phyloP scores from a whole-genome alignment of 2,888 invertebrate genomes.

The Ennomos quercinarius region DNA sequence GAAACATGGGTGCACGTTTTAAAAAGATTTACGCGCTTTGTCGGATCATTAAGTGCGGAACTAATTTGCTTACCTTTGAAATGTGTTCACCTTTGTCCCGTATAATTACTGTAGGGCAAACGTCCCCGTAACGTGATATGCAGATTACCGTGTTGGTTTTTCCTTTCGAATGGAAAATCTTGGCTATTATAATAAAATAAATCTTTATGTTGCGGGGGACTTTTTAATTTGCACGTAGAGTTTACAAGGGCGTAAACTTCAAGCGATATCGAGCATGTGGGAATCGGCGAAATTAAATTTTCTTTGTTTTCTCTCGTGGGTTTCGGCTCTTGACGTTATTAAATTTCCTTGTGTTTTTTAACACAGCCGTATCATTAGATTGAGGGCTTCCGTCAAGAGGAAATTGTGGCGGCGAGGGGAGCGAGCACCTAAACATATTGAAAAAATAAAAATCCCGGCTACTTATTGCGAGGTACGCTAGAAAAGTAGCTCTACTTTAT shows the following conservation, averaged over 20 bases:
- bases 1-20: constrained; percentile 79
- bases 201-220: constrained; percentile 31
- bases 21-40: constrained; percentile 85
- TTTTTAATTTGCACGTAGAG: constrained; percentile 66
- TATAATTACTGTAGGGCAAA: constrained; percentile 75
- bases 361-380: constrained; percentile 86
- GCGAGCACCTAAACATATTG: constrained; percentile 83
- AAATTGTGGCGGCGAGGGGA: constrained; percentile 83
- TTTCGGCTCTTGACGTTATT: constrained; percentile 79
- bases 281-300: constrained; percentile 84
- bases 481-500: constrained; percentile 61
- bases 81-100: constrained; percentile 81
- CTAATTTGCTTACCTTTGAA: constrained; percentile 86
- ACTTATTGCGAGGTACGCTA: constrained; percentile 63
- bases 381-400: constrained; percentile 85
- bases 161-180: constrained; percentile 42
- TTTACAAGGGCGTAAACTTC: constrained; percentile 67
- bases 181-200: constrained; percentile 34
- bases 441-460: constrained; percentile 84
- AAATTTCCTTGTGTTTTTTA: constrained; percentile 86
- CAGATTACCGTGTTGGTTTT: constrained; percentile 70
- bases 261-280: constrained; percentile 83
- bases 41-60: constrained; percentile 85
- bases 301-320: constrained; percentile 80
- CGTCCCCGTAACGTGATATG: constrained; percentile 78